Base-by-base conservation (phyloP, 2,797 vertebrate genomes). In the Microctenopoma lineatum region DNA sequence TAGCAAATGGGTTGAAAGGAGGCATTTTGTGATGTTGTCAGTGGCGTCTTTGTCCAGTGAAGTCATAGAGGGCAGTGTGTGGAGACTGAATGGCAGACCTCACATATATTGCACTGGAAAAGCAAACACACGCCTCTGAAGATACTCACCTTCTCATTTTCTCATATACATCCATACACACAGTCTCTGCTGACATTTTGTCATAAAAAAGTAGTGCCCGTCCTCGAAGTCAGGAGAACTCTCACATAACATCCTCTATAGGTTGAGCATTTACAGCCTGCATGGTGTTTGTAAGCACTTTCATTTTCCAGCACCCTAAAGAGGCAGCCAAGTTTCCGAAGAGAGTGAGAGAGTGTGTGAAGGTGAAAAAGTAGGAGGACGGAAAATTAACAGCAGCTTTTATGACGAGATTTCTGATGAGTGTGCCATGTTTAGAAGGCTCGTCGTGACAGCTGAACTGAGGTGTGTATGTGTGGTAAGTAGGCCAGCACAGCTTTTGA, bases 31-130 rank as follows among this genome's bases (percentile, higher is more conserved):
- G 80, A 77, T 32, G 52, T 59, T 58, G 36, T 90, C 86, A 87
- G 65, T 83, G 84, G 84, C 81, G 53, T 84, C 81, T 87, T 86
- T 90, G 87, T 91, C 66, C 81, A 8, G 21, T 34, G 0, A 25
- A 75, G 59, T 85, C 75, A 74, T 10, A 8, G 44, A 18, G 79
- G 83, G 81, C 47, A 76, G 56, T 81, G 70, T 83, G 59, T 67
- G 53, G 32, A 59, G 57, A 44, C 59, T 63, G 42, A 85, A 73
- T 38, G 60, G 58, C 53, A n/a, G 59, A 75, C 47, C 59, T 75
- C 44, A 25, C 50, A 67, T 76, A 44, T 75, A 46, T 59, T 73
- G 46, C 66, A 32, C 64, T 82, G 72, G 76, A 85, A 90, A 90
- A 77, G 71, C 66, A 88, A 87, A 83, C 73, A 71, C 62, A 12